These are phyloP conservation scores for Andrena bicolor DNA, from an alignment of 2,888 invertebrate species.

Conservation along the genomic window DNA sequence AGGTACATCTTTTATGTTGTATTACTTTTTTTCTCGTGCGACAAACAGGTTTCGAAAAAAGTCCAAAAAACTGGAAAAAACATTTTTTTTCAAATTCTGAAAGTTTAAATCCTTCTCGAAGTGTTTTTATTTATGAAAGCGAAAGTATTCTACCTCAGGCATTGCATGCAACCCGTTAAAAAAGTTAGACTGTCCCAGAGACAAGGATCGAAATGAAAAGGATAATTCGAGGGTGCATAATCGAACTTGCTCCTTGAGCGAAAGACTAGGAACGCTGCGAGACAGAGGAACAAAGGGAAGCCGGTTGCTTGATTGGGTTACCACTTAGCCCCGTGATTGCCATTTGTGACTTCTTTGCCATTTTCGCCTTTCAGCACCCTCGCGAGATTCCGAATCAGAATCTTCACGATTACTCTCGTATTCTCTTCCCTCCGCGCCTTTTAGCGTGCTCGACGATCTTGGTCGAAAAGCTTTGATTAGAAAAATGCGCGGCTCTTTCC, in stretches of 20 bases:
- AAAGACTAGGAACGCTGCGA: constrained; percentile 15
- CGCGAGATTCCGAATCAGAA: constrained; percentile 54
- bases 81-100: too few relatives aligned
- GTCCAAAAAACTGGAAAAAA: too few relatives aligned
- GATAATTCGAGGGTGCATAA: constrained; percentile 40
- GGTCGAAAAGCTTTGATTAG: not conserved
- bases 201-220: constrained; percentile 11
- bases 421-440: not conserved
- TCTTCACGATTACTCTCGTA: constrained; percentile 31
- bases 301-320: constrained; percentile 78
- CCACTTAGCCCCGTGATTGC: constrained; percentile 81
- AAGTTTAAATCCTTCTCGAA: too few relatives aligned
- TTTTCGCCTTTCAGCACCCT: constrained; percentile 66
- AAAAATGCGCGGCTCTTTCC: not conserved
- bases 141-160: not conserved
- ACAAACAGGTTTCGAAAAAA: too few relatives aligned
- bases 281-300: constrained; percentile 44
- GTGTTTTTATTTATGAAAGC: too few relatives aligned
- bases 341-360: constrained; percentile 80
- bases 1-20: too few relatives aligned
- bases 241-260: constrained; percentile 29
- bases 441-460: not conserved
- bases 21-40: too few relatives aligned
- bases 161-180: not conserved
- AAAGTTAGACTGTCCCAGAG: not conserved